Base-by-base conservation (phyloP, 2,797 vertebrate genomes). In the Esox lucius region DNA sequence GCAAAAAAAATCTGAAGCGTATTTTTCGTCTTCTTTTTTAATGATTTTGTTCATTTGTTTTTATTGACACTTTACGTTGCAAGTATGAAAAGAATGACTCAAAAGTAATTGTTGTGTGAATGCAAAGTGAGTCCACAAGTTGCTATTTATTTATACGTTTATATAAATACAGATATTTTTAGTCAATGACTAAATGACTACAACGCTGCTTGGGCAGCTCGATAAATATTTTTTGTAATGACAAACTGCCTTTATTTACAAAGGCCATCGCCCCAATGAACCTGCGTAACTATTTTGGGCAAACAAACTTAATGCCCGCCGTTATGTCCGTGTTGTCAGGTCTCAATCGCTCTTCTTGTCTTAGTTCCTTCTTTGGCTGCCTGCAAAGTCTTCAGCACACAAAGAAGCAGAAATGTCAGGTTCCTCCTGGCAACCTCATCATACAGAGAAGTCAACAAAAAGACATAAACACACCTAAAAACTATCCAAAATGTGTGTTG, bases 121-220 rank as follows among this genome's bases (percentile, higher is more conserved):
- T 86, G 89, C 42, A 78, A 72, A 77, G 72, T 80, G 90, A 90
- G 92, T 93, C 94, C 90, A 91, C 91, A 90, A 88, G 89, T 92
- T 92, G 88, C 85, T 98, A 96, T 97, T 98, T 99, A 99, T 98
- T 97, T 93, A 88, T 92, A 91, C 90, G 92, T 94, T 96, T 96
- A 95, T 97, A 96, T 93, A 90, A 92, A 93, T 93, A 94, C 94
- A 95, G 95, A 95, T 96, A 94, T 94, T 96, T 95, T 97, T 97
- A 97, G 97, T 99, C 97, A 95, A 92, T 97, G 96, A 98, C 97
- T 97, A 97, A 93, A 97, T 96, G 92, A 95, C 95, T 95, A 95
- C 88, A 90, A 94, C 94, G 96, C 98, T 97, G 97, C 95, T 94
- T 96, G 94, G 94, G 96, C 96, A 98, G 97, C 96, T 96, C 95